Base-by-base conservation (phyloP, 30 jellyfish, hydroid and myxozoan genomes). In the Hydractinia symbiolongicarpus region DNA sequence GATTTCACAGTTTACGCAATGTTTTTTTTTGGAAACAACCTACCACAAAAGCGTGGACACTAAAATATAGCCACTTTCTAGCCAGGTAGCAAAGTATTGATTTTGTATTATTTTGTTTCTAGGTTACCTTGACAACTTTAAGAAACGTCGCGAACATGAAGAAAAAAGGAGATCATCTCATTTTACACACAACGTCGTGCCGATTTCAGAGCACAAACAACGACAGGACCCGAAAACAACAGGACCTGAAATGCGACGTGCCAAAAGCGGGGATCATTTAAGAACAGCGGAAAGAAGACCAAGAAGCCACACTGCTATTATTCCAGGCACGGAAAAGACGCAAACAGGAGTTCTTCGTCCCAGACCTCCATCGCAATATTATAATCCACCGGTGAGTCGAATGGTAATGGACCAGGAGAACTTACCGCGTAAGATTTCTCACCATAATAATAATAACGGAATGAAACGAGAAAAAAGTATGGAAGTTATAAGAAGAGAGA, bases 91-190 rank as follows among this genome's bases (percentile, higher is more conserved):
- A 30, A 30, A 30, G 44, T 30, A 30, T 30, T 30, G 44, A 30
- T 30, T n/a, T 30, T 30, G 44, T 30, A 30, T 30, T 30, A 2
- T 30, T 79, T n/a, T 20, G 9, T 8, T 8, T 71, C 54, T n/a
- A 79, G 87, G 84, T 53, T 79, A 61, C 64, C 87, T 79, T 8
- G 87, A 79, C 57, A 61, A 61, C 57, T 66, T 61, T 67, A 57
- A 79, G 54, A 79, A 79, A 66, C 82, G 84, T 19, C 61, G 66
- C 16, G 85, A 77, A 17, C 85, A 77, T 50, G 76, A 76, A 55
- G 87, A 79, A 49, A 79, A 79, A 79, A 64, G 87, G 49, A 66
- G 61, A 62, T 79, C 87, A 11, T 83, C 84, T 15, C 72, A 79
- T 61, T 79, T 79, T 15, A 10, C 58, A 5, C 60, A 10, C 68